Evolutionary conservation across 2,888 invertebrate species (phyloP).

Genomic region (Catocala fraxini): DNA sequence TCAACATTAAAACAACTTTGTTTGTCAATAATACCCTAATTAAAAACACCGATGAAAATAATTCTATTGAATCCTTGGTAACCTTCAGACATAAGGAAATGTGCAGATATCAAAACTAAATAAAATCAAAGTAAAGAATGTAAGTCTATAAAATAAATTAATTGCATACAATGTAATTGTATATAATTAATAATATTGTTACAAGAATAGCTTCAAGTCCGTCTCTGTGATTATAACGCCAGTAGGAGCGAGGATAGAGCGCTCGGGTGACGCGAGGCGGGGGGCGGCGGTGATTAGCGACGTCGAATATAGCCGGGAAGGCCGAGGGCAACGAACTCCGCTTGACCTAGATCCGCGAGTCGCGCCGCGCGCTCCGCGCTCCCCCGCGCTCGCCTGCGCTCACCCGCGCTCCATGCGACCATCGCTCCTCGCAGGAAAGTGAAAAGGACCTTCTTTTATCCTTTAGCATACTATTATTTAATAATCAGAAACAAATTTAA

Average conservation of each 20-base stretch:
- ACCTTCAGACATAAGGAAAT: no score
- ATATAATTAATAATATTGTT: conserved; percentile 14
- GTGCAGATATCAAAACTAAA: no score
- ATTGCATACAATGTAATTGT: conserved; percentile 1
- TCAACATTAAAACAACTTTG: background rate
- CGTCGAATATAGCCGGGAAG: conserved; percentile 86
- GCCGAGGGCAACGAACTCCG: conserved; percentile 87
- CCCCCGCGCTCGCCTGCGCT: conserved; percentile 22
- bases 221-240: conserved; percentile 59
- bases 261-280: conserved; percentile 31
- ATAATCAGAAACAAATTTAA: conserved; percentile 19
- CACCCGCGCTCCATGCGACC: conserved; percentile 31
- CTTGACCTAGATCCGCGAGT: conserved; percentile 82
- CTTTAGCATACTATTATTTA: conserved; percentile 38
- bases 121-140: no score
- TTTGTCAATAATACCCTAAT: no score
- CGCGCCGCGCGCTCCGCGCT: conserved; percentile 53
- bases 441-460: conserved; percentile 75
- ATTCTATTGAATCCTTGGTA: no score
- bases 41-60: no score
- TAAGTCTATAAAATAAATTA: background rate
- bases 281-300: conserved; percentile 77
- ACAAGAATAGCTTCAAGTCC: conserved; percentile 50
- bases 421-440: conserved; percentile 72
- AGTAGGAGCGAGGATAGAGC: conserved; percentile 51